Conservation (phyloP, 1,140 invertebrate species). For the Dreissena polymorpha region DNA sequence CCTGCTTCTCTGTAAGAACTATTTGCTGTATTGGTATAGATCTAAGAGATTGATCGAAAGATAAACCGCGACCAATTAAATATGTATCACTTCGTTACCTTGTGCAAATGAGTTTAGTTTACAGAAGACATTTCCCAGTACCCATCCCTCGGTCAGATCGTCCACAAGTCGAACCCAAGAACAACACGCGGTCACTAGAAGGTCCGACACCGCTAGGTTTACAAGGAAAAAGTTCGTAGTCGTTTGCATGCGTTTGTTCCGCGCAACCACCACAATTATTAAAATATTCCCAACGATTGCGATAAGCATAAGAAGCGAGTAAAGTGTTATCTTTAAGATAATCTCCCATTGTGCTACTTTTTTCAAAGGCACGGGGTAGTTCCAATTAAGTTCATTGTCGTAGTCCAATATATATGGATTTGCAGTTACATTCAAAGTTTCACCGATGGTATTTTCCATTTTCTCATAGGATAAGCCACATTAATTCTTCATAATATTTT, state of each 20-base stretch:
- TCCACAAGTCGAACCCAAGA: constrained; percentile 81
- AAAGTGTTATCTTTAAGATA: constrained; percentile 32
- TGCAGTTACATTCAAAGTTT: too few species aligned
- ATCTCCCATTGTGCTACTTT: constrained; percentile 35
- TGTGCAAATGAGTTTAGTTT: constrained; percentile 80
- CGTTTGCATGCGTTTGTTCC: constrained; percentile 91
- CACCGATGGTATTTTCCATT: too few species aligned
- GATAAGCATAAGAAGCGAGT: constrained; percentile 80
- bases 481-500: too few species aligned
- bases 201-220: constrained; percentile 93
- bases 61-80: too few species aligned
- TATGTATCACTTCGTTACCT: constrained; percentile 47
- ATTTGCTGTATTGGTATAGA: too few species aligned
- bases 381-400: too few species aligned
- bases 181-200: constrained; percentile 93
- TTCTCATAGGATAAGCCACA: too few species aligned
- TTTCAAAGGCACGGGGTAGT: neutral
- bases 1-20: too few species aligned
- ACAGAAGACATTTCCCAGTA: constrained; percentile 80
- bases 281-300: constrained; percentile 92
- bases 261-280: constrained; percentile 91
- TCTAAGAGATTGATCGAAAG: too few species aligned
- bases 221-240: constrained; percentile 97
- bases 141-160: constrained; percentile 71
- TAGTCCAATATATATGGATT: too few species aligned